phyloP scores from a whole-genome alignment of 2,113 vertebrate species.

The Penelope pileata region DNA sequence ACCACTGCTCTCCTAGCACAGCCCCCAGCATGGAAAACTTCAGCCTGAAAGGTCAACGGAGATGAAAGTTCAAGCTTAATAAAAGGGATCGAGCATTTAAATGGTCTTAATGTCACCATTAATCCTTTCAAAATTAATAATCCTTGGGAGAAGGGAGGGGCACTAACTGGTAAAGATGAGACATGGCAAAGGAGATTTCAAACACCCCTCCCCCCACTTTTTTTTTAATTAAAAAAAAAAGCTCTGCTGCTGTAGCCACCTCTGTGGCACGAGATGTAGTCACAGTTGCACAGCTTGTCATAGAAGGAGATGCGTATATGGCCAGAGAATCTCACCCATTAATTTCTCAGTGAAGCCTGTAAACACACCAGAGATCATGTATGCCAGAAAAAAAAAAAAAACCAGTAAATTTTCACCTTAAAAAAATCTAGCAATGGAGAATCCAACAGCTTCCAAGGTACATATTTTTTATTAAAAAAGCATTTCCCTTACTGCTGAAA shows the following conservation, averaged over 20 bases:
- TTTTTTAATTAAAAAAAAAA: background rate
- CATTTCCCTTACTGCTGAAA: background rate
- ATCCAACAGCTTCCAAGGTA: background rate
- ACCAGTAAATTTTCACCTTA: background rate
- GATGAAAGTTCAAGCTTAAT: background rate
- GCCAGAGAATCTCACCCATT: background rate
- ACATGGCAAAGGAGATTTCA: background rate
- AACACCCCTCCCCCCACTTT: background rate
- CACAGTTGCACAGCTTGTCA: background rate
- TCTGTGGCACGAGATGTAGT: background rate
- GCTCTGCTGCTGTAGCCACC: background rate
- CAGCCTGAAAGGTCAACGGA: background rate
- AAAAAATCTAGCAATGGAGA: background rate
- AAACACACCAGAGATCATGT: accelerated
- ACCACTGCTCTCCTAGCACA: background rate
- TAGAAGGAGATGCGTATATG: accelerated
- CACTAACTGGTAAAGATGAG: background rate
- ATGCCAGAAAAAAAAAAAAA: background rate
- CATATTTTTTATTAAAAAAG: background rate
- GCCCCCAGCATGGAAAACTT: background rate
- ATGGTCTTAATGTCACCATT: background rate
- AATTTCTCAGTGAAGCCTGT: background rate
- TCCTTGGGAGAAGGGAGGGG: background rate
- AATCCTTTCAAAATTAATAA: slow-evolving; percentile 1
- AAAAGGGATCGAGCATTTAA: background rate